phyloP scores from a whole-genome alignment of 1,140 invertebrate species.

The Pseudomyrmex sp. region DNA sequence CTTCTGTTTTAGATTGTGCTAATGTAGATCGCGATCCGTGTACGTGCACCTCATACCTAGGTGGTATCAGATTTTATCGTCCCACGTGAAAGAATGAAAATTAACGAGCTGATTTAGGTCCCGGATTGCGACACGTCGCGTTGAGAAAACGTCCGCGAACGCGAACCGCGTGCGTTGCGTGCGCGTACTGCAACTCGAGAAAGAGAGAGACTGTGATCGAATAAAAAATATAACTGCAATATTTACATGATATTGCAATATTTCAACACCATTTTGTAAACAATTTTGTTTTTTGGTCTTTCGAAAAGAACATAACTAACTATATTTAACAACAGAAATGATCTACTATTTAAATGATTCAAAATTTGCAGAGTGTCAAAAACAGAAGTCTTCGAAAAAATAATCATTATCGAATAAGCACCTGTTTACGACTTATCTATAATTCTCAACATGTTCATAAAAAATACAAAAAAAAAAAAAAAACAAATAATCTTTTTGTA shows the following conservation, averaged over 20 bases:
- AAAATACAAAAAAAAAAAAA: too few relatives aligned
- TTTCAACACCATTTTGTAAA: too few relatives aligned
- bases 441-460: slow-evolving; percentile 11
- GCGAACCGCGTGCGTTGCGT: neutral
- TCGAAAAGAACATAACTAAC: too few relatives aligned
- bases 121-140: slow-evolving; percentile 41
- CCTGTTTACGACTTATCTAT: neutral
- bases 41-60: slow-evolving; percentile 54
- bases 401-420: neutral
- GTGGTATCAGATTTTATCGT: slow-evolving; percentile 70
- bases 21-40: slow-evolving; percentile 62
- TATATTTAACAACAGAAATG: too few relatives aligned
- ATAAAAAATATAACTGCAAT: slow-evolving; percentile 12
- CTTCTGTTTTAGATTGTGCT: slow-evolving; percentile 60
- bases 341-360: neutral
- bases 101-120: slow-evolving; percentile 76
- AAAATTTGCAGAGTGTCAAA: neutral
- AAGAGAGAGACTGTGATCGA: neutral
- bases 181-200: neutral
- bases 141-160: slow-evolving; percentile 42
- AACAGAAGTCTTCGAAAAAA: neutral
- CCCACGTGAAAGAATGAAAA: slow-evolving; percentile 76
- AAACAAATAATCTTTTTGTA: too few relatives aligned
- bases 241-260: neutral
- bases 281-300: neutral